Conservation (phyloP, 2,113 vertebrate species). For the Genyomyrus donnyi region DNA sequence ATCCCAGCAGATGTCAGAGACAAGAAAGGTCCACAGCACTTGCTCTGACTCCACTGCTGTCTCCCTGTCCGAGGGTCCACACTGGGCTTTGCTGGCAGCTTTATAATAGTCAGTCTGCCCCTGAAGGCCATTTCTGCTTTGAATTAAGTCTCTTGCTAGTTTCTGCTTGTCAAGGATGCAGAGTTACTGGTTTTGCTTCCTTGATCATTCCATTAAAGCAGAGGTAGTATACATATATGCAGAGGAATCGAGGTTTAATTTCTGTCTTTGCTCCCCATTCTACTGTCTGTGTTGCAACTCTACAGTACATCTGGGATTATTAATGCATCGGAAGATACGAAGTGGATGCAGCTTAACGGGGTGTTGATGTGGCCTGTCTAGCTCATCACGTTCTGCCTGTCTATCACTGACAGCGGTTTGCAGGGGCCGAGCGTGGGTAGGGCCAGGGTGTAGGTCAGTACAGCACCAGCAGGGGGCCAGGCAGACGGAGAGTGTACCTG, state of each 20-base stretch:
- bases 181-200: background rate
- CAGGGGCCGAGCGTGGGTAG: background rate
- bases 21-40: background rate
- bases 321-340: background rate
- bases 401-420: background rate
- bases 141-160: background rate
- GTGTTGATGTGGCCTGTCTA: background rate
- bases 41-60: background rate
- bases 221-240: background rate
- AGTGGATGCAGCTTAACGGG: background rate
- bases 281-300: background rate
- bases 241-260: background rate
- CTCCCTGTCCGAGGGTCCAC: background rate
- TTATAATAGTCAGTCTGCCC: background rate
- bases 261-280: background rate
- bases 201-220: background rate
- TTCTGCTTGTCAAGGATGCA: background rate
- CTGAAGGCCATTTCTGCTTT: background rate
- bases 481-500: slow-evolving; percentile 9
- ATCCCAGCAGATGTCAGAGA: background rate
- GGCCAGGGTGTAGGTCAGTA: slow-evolving; percentile 36
- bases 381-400: background rate
- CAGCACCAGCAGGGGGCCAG: slow-evolving; percentile 44
- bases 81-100: background rate
- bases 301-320: background rate